A percentile compares a stretch with the other conserved stretches of the same genome.
phyloP scores from a whole-genome alignment of 2,888 invertebrate genomes.

The Iphiclides podalirius region DNA sequence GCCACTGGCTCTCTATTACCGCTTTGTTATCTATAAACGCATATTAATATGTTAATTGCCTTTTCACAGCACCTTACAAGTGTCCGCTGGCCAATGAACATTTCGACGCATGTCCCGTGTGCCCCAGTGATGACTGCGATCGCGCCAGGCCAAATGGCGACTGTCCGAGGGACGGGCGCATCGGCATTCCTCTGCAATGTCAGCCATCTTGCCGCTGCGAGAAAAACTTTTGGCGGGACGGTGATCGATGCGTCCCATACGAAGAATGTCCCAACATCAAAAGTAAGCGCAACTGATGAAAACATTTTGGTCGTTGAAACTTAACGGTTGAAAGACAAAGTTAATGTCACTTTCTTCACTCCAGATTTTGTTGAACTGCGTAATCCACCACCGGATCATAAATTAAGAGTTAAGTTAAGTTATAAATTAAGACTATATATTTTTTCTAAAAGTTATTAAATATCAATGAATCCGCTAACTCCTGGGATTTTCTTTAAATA shows the following conservation, averaged over 20 bases:
- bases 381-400: too few species aligned
- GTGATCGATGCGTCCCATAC: conserved; percentile 11
- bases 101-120: conserved; percentile 13
- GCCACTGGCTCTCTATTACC: too few species aligned
- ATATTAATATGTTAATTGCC: too few species aligned
- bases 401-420: too few species aligned
- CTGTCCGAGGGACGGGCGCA: conserved; percentile 8
- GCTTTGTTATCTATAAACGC: too few species aligned
- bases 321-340: too few species aligned
- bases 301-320: not conserved
- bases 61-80: conserved; percentile 7
- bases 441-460: too few species aligned
- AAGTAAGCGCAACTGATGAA: not conserved
- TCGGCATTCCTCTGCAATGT: conserved; percentile 15
- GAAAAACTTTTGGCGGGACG: conserved; percentile 18
- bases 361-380: too few species aligned
- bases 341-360: too few species aligned
- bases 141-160: conserved; percentile 13
- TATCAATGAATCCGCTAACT: too few species aligned
- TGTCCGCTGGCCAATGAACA: conserved; percentile 11
- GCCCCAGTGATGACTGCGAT: conserved; percentile 15
- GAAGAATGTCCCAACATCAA: conserved; percentile 12
- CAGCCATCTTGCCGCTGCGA: conserved; percentile 16
- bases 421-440: too few species aligned
- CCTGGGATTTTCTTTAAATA: too few species aligned